These are phyloP conservation scores for Sebastes diploproa DNA, from an alignment of 2,797 vertebrate species.

Conservation along the genomic window DNA sequence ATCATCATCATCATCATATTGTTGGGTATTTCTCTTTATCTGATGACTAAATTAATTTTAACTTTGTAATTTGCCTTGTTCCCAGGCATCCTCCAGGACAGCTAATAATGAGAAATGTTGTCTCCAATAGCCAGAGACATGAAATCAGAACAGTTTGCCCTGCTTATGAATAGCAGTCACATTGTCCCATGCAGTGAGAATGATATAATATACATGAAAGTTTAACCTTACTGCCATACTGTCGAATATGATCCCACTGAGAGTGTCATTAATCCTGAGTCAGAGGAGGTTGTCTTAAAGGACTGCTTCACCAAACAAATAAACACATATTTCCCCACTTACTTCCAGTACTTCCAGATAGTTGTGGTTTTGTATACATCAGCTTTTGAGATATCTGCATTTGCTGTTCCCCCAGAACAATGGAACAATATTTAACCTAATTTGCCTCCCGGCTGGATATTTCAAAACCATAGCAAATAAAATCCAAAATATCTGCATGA, in stretches of 20 bases:
- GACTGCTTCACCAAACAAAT: neutral
- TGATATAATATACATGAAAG: neutral
- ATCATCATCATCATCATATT: neutral
- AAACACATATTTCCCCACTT: neutral
- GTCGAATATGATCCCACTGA: neutral
- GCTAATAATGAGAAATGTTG: neutral
- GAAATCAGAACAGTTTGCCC: constrained; percentile 4
- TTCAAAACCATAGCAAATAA: neutral
- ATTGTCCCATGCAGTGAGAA: neutral
- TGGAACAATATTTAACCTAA: neutral
- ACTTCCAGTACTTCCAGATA: neutral
- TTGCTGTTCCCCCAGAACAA: neutral
- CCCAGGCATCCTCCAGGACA: neutral
- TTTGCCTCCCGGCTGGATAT: neutral
- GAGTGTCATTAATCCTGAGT: neutral
- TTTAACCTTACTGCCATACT: neutral
- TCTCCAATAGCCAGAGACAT: neutral
- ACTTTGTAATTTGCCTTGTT: neutral
- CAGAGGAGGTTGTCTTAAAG: neutral
- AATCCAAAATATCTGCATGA: neutral
- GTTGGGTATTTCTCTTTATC: neutral
- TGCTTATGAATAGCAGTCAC: constrained; percentile 1
- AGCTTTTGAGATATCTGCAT: neutral
- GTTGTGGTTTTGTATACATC: neutral
- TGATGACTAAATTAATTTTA: constrained; percentile 1